Evolutionary conservation across 2,888 invertebrate genomes (phyloP).

Genomic region (Leucophenga maculata): DNA sequence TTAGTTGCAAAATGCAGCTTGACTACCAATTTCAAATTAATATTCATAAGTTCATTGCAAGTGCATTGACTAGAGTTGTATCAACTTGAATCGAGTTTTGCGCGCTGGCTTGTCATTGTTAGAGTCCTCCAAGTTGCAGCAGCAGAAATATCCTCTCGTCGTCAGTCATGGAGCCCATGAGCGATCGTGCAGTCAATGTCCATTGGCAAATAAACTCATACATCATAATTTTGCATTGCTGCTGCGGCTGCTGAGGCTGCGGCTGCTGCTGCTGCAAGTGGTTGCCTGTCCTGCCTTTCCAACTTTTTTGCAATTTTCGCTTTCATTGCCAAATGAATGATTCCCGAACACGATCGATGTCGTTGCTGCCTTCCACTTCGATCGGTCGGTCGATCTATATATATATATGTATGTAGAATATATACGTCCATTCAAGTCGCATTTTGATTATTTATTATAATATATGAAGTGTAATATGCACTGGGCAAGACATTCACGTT

Average conservation of each 20-base stretch:
- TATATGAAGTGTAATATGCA: slow-evolving; percentile 14
- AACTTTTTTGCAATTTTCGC: slow-evolving; percentile 16
- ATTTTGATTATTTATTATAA: slow-evolving; percentile 60
- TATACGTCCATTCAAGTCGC: slow-evolving; percentile 48
- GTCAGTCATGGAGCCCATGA: slow-evolving; percentile 10
- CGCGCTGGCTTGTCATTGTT: slow-evolving; percentile 19
- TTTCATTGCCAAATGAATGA: slow-evolving; percentile 21
- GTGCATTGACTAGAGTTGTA: background rate
- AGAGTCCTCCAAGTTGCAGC: background rate
- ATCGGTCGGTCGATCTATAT: too few species aligned
- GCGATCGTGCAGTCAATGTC: slow-evolving; percentile 21
- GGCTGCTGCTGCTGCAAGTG: too few species aligned
- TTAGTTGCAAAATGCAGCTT: background rate
- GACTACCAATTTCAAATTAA: slow-evolving; percentile 22
- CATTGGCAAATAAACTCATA: slow-evolving; percentile 27
- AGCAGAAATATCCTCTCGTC: background rate
- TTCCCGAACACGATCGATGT: background rate
- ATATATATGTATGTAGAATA: too few species aligned
- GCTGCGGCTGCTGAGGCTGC: background rate
- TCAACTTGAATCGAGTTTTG: background rate
- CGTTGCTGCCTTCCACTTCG: background rate
- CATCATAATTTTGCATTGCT: slow-evolving; percentile 20
- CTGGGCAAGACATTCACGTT: too few species aligned
- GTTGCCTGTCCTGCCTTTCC: too few species aligned
- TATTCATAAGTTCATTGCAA: slow-evolving; percentile 24